Base-by-base conservation (phyloP, 2,113 vertebrate species). In the Bothrops jararaca region DNA sequence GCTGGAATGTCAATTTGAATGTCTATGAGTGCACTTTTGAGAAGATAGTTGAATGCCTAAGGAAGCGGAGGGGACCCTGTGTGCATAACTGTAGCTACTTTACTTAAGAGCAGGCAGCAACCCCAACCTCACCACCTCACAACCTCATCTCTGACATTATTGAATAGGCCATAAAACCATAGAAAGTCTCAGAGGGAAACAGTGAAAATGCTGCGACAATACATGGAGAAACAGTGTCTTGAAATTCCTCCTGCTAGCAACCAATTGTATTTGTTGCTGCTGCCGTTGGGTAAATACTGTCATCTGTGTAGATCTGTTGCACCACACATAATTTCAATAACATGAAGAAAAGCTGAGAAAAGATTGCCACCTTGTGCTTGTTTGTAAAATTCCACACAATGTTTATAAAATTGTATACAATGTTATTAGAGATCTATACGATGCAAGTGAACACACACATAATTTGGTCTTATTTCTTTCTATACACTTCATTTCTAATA, bases 321-420 rank as follows among this genome's bases (percentile, higher is more conserved):
- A 85, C 39, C 4, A 0, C 50, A 7, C 11, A 0, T 48, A 6
- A 56, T 3, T 50, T 91, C 45, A 12, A n/a, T 13, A 8, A 9
- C 1, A 12, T 20, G 26, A 1, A 1, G 39, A 7, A 89, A 92
- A 85, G 52, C 48, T 86, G 93, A 34, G 95, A 74, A 91, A 90
- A 89, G 22, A 85, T 89, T 94, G 96, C 97, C 97, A 96, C 74
- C 96, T 20, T 18, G 94, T 94, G 97, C 29, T 86, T 2, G 0
- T 2, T 1, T 0, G 0, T 26, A 48, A 92, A 89, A 93, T 23
- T 91, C 92, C 94, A 87, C 45, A n/a, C 29, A 34, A 5, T 88
- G 56, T 10, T 34, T 88, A n/a, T 26, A 48, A 92, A 89, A 93
- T 23, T 92, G 93, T 93, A 87, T 50, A n/a, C 29, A 34, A 5